A percentile compares a stretch with the other conserved stretches of the same genome.
Conservation (phyloP, 1,140 invertebrate genomes). For the Leptinotarsa undecemlineata region DNA sequence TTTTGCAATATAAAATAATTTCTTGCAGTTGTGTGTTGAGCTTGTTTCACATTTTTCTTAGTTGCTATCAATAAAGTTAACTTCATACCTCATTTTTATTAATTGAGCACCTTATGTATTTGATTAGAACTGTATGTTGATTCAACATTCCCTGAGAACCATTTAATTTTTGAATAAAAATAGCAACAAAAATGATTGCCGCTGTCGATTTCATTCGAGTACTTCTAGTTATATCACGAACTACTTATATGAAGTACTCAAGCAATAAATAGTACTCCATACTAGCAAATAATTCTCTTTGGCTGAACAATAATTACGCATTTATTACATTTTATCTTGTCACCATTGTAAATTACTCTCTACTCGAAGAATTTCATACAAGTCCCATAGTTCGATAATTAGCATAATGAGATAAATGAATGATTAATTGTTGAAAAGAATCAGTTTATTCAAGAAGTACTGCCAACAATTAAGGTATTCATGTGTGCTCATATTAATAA, state of each 20-base stretch:
- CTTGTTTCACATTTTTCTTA: too few species aligned
- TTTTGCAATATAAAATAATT: too few species aligned
- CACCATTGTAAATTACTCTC: conserved; percentile 20
- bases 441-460: conserved; percentile 29
- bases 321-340: conserved; percentile 28
- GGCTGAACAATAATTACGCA: conserved; percentile 29
- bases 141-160: too few species aligned
- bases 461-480: conserved; percentile 32
- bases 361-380: conserved; percentile 19
- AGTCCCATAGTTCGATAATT: conserved; percentile 32
- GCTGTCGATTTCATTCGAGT: too few species aligned
- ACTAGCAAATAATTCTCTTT: conserved; percentile 9
- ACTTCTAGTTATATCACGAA: too few species aligned
- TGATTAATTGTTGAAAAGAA: conserved; percentile 33
- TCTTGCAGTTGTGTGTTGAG: too few species aligned
- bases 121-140: too few species aligned
- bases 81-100: too few species aligned
- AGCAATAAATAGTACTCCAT: not conserved
- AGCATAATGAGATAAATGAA: conserved; percentile 34
- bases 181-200: too few species aligned
- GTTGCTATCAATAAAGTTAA: too few species aligned
- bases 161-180: too few species aligned
- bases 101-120: too few species aligned
- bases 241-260: not conserved
- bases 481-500: conserved; percentile 11